Base-by-base conservation (phyloP, 2,888 invertebrate genomes). In the Watsonalla binaria region DNA sequence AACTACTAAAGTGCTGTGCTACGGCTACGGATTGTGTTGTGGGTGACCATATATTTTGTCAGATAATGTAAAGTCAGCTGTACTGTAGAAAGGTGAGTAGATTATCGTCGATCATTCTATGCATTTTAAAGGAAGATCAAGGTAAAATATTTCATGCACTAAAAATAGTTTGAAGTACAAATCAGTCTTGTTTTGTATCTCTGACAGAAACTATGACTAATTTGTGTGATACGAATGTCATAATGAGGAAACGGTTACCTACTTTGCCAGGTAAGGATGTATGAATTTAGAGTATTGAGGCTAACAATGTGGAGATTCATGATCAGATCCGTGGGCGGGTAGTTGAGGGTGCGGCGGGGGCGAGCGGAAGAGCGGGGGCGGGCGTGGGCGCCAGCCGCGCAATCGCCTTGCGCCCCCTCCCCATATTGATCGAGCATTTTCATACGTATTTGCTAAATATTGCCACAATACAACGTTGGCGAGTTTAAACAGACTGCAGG, bases 361-460 rank as follows among this genome's bases (percentile, higher is more conserved):
- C 49, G 53, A 15, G 59, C 54, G 67, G 62, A 55, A 11, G 11
- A 8, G 66, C 50, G 71, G 63, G 72, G 71, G 74, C 72, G 76
- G 73, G 76, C 79, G 82, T 78, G 80, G 80, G 80, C 76, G 77
- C 74, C 71, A 65, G 52, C 70, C 81, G 85, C 86, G 85, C 87
- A 86, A 65, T 67, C 24, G 24, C 24, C 24, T 24, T 24, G 24
- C 24, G 24, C 24, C 70, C 72, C 62, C 74, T 72, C 74, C 64
- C 65, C 60, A 76, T 90, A 90, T 90, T 88, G 90, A 90, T 90
- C 87, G 87, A 70, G 68, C 66, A 80, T 80, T 82, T 84, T 80
- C 76, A 77, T 78, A 81, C 75, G 77, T 81, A 80, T 82, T 81
- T 79, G 70, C 74, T 73, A 82, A 84, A 86, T 82, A 82, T 80